A percentile compares a stretch with the other conserved stretches of the same genome.
These are phyloP conservation scores for Rhynchotus rufescens DNA, from an alignment of 2,797 vertebrate species.

Conservation along the genomic window DNA sequence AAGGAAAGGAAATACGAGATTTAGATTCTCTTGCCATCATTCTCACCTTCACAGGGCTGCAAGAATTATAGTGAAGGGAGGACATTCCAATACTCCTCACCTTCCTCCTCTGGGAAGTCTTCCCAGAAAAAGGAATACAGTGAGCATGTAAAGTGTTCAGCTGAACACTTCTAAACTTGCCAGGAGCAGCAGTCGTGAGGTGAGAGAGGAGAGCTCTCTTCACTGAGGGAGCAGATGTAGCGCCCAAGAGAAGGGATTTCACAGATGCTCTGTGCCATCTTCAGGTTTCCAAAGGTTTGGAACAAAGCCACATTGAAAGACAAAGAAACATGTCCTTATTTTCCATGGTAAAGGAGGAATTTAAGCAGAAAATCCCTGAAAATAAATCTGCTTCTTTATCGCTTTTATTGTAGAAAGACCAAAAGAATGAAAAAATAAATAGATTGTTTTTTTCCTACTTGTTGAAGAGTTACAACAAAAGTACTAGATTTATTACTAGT, in stretches of 20 bases:
- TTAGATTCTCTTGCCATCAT: neutral
- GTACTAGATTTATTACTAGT: neutral
- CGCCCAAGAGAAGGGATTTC: neutral
- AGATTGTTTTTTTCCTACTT: neutral
- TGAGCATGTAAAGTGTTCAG: neutral
- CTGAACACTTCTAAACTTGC: neutral
- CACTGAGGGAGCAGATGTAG: neutral
- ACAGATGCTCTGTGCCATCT: neutral
- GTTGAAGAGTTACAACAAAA: neutral
- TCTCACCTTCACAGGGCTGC: neutral
- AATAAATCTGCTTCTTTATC: conserved; percentile 9
- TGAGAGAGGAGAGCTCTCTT: neutral
- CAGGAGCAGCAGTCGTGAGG: neutral
- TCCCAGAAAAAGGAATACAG: neutral
- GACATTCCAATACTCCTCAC: neutral
- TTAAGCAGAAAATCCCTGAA: neutral
- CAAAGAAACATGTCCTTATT: neutral
- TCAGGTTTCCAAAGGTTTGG: neutral
- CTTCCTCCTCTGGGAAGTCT: neutral
- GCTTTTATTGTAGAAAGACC: neutral
- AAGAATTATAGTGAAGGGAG: neutral
- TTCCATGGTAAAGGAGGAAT: neutral
- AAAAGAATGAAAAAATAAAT: neutral
- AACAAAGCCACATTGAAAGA: neutral
- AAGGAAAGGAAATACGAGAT: neutral